These are phyloP conservation scores for Megaleporinus macrocephalus DNA, from an alignment of 2,113 vertebrate species.

Conservation along the genomic window DNA sequence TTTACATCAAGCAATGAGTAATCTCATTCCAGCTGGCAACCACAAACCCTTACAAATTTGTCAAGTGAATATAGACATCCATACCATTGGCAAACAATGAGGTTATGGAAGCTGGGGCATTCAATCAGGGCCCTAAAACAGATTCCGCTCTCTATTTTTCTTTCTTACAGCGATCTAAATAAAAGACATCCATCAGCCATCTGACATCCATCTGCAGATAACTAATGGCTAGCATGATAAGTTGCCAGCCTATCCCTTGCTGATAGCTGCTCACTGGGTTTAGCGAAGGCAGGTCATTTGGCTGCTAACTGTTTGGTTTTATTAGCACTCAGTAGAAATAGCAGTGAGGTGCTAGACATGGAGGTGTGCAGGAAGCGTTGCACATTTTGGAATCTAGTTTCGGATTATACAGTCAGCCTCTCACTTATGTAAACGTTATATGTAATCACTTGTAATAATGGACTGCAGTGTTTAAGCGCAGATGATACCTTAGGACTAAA, in stretches of 20 bases:
- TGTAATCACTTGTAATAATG: neutral
- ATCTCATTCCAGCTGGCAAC: slow-evolving; percentile 57
- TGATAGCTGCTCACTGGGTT: slow-evolving; percentile 21
- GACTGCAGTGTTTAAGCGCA: neutral
- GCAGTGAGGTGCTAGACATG: slow-evolving; percentile 33
- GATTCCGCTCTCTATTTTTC: slow-evolving; percentile 57
- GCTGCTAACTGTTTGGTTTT: slow-evolving; percentile 39
- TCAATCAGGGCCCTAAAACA: slow-evolving; percentile 60
- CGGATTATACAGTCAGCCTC: neutral
- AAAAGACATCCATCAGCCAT: slow-evolving; percentile 65
- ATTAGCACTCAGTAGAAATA: slow-evolving; percentile 36
- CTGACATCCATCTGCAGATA: slow-evolving; percentile 54
- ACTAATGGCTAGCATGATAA: slow-evolving; percentile 52
- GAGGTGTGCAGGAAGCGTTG: slow-evolving; percentile 21
- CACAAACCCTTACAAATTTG: slow-evolving; percentile 56
- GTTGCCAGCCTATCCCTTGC: slow-evolving; percentile 36
- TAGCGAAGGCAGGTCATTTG: slow-evolving; percentile 19
- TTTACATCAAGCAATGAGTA: slow-evolving; percentile 64
- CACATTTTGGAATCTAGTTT: slow-evolving; percentile 19
- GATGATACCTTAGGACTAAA: neutral
- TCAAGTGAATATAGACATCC: slow-evolving; percentile 66
- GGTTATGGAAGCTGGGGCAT: slow-evolving; percentile 52
- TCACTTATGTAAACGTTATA: slow-evolving; percentile 11
- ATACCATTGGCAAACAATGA: slow-evolving; percentile 55
- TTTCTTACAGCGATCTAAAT: slow-evolving; percentile 68